Evolutionary conservation across 2,888 invertebrate genomes (phyloP).

Genomic region (Lycophotia porphyrea): DNA sequence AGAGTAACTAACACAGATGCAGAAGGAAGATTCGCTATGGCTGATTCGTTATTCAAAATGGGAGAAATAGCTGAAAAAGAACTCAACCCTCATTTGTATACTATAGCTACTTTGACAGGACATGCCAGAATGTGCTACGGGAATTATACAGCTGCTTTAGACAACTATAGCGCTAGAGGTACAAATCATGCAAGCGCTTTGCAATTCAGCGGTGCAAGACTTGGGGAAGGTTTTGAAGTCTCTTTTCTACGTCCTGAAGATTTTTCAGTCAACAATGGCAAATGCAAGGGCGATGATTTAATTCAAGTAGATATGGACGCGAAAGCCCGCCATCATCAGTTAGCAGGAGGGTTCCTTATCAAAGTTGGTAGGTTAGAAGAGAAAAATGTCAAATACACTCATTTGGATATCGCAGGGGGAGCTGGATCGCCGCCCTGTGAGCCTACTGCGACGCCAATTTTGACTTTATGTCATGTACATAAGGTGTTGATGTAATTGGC

Average conservation of each 20-base stretch:
- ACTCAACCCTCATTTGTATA: conserved; percentile 95
- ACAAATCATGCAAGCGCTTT: conserved; percentile 91
- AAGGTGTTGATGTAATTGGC: conserved; percentile 78
- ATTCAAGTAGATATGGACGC: conserved; percentile 84
- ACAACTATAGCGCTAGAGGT: conserved; percentile 92
- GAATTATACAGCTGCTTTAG: conserved; percentile 93
- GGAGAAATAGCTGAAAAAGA: conserved; percentile 90
- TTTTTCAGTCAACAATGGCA: conserved; percentile 91
- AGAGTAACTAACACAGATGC: conserved; percentile 97
- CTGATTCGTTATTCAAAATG: conserved; percentile 92
- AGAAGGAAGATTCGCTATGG: conserved; percentile 97
- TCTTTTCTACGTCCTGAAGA: conserved; percentile 93
- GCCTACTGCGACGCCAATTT: conserved; percentile 93
- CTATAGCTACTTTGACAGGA: conserved; percentile 96
- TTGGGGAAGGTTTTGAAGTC: conserved; percentile 94
- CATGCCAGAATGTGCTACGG: conserved; percentile 93
- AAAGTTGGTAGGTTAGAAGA: conserved; percentile 95
- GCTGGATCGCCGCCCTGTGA: conserved; percentile 92
- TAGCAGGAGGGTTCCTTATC: conserved; percentile 92
- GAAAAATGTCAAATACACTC: conserved; percentile 94
- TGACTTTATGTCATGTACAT: conserved; percentile 90
- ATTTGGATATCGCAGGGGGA: conserved; percentile 94
- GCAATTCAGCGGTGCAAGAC: conserved; percentile 92
- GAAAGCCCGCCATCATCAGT: conserved; percentile 86
- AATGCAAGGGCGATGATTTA: conserved; percentile 95